These are phyloP conservation scores for Amphimedon queenslandica DNA, from an alignment of 37 sponge, comb jelly and placozoan species.

Conservation along the genomic window DNA sequence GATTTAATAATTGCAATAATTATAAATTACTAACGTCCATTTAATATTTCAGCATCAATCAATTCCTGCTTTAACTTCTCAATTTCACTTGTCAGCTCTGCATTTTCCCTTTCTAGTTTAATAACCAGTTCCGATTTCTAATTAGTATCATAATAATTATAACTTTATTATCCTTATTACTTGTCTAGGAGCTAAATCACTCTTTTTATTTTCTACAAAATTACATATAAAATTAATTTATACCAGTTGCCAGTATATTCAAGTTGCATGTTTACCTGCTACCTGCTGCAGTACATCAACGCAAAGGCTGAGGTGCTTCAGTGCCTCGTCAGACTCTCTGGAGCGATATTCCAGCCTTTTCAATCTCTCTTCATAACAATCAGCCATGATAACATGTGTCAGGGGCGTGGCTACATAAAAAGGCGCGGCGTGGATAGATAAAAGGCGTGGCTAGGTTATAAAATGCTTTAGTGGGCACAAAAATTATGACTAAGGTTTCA, in stretches of 20 bases:
- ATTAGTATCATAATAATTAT: background rate
- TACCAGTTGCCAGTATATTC: background rate
- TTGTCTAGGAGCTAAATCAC: background rate
- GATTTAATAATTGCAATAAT: background rate
- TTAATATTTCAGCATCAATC: conserved; percentile 47
- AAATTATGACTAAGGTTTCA: no score
- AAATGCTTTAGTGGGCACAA: no score
- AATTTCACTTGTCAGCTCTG: conserved; percentile 48
- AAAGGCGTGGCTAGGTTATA: background rate
- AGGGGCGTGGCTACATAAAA: no score
- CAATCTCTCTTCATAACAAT: conserved; percentile 35
- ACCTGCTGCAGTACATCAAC: conserved; percentile 49
- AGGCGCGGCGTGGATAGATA: no score
- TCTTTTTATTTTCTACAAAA: background rate
- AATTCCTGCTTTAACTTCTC: conserved; percentile 53
- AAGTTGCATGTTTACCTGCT: conserved; percentile 31
- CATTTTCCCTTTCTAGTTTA: conserved; percentile 62
- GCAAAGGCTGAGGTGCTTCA: conserved; percentile 42
- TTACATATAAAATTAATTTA: background rate
- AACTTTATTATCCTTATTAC: background rate
- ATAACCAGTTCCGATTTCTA: conserved; percentile 4
- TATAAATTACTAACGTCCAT: conserved; percentile 46
- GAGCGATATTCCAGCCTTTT: conserved; percentile 48
- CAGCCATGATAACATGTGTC: no score
- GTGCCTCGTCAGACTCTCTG: conserved; percentile 61